A percentile compares a stretch with the other conserved stretches of the same genome.
phyloP scores from a whole-genome alignment of 92 coral and sea anemone species.

The Porites lobata region DNA sequence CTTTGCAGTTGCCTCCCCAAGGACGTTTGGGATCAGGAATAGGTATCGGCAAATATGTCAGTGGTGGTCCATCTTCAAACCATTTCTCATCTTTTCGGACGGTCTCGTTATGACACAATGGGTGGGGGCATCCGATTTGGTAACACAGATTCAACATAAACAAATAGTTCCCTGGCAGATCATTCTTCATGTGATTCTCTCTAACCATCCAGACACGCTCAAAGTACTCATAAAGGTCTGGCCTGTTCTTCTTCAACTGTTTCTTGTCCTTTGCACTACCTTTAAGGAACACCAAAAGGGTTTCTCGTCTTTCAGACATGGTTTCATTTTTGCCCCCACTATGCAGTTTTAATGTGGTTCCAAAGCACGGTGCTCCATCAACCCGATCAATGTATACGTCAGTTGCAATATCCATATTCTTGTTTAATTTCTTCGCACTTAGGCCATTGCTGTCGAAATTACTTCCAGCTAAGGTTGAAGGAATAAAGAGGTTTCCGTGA shows the following conservation, averaged over 20 bases:
- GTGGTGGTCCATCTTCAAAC: conserved; percentile 63
- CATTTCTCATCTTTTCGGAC: conserved; percentile 45
- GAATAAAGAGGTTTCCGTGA: too few species aligned
- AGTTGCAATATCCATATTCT: conserved; percentile 52
- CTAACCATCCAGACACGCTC: conserved; percentile 64
- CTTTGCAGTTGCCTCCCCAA: conserved; percentile 28
- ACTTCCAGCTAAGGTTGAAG: not conserved
- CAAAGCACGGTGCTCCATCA: too few species aligned
- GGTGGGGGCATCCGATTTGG: conserved; percentile 55
- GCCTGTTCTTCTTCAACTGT: conserved; percentile 28
- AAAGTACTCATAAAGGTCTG: conserved; percentile 49
- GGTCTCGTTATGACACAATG: conserved; percentile 45
- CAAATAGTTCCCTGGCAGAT: conserved; percentile 62
- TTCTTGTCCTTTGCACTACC: conserved; percentile 44
- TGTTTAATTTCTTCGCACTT: not conserved
- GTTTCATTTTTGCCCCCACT: not conserved
- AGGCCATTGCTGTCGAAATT: not conserved
- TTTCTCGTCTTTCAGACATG: conserved; percentile 44
- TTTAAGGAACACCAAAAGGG: conserved; percentile 51
- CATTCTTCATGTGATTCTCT: conserved; percentile 61
- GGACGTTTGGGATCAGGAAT: conserved; percentile 67
- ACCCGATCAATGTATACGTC: conserved; percentile 13
- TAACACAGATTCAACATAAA: conserved; percentile 66
- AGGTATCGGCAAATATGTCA: conserved; percentile 54
- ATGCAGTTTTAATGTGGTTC: not conserved